Percentiles rank a stretch among this genome's conserved stretches.
These are phyloP conservation scores for Rhynchophorus ferrugineus DNA, from an alignment of 1,140 invertebrate genomes.

Conservation along the genomic window DNA sequence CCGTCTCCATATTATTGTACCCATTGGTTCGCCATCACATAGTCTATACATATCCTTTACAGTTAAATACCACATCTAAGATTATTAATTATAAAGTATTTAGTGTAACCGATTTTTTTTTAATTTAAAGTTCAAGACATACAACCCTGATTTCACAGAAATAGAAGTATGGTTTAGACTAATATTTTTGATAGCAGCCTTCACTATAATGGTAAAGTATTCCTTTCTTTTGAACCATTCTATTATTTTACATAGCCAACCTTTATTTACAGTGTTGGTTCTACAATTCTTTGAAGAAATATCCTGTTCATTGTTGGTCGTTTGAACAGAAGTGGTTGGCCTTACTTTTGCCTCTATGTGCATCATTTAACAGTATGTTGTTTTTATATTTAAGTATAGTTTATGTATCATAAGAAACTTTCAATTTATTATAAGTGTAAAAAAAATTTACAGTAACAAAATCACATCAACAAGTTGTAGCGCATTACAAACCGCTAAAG, in stretches of 20 bases:
- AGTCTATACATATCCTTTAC: too few relatives aligned
- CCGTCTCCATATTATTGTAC: too few relatives aligned
- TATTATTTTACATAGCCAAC: not conserved
- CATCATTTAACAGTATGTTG: conserved; percentile 84
- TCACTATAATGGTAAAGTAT: conserved; percentile 76
- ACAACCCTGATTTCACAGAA: conserved; percentile 91
- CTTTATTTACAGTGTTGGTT: conserved; percentile 75
- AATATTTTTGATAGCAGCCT: conserved; percentile 82
- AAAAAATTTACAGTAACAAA: too few relatives aligned
- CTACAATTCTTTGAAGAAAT: conserved; percentile 79
- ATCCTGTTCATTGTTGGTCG: conserved; percentile 87
- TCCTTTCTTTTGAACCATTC: not conserved
- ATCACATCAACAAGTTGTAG: too few relatives aligned
- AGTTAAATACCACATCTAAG: too few relatives aligned
- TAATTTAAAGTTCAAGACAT: conserved; percentile 83
- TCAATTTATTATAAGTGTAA: too few relatives aligned
- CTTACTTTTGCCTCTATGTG: conserved; percentile 76
- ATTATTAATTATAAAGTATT: too few relatives aligned
- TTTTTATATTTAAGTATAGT: conserved; percentile 9
- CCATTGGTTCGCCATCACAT: too few relatives aligned
- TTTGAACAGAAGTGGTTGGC: conserved; percentile 97
- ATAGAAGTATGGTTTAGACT: conserved; percentile 96
- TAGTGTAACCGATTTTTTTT: not conserved
- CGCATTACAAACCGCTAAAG: too few relatives aligned
- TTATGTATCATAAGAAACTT: not conserved